These are phyloP conservation scores for Torymus aiolomorphi DNA, from an alignment of 2,888 invertebrate genomes.

Conservation along the genomic window DNA sequence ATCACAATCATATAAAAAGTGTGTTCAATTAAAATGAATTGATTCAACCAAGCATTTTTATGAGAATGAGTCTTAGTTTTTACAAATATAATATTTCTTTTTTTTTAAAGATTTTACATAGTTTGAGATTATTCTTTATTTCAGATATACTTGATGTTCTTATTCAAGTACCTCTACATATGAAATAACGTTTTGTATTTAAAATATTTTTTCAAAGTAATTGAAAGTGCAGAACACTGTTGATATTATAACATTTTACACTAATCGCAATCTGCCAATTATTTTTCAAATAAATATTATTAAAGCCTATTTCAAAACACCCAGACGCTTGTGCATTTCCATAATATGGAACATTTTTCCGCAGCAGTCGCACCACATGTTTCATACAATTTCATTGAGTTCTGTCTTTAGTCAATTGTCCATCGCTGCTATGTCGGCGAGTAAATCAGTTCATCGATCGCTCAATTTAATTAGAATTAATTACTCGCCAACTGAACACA, in stretches of 20 bases:
- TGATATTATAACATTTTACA: not conserved
- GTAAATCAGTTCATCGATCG: conserved; percentile 14
- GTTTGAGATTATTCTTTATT: too few relatives aligned
- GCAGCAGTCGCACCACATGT: conserved; percentile 1
- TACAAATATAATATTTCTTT: too few relatives aligned
- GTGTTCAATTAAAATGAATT: too few relatives aligned
- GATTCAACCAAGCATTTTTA: too few relatives aligned
- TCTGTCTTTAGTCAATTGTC: conserved; percentile 19
- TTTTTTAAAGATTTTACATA: too few relatives aligned
- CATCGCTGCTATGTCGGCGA: conserved; percentile 26
- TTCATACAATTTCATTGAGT: conserved; percentile 5
- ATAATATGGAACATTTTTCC: conserved; percentile 15
- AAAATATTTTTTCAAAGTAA: conserved; percentile 20
- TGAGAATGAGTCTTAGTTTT: too few relatives aligned
- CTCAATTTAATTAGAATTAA: not conserved
- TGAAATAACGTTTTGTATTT: not conserved
- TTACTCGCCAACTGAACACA: not conserved
- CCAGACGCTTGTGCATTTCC: conserved; percentile 35
- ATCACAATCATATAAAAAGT: too few relatives aligned
- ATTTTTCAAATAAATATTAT: conserved; percentile 17
- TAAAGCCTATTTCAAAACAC: conserved; percentile 35
- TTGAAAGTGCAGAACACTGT: not conserved
- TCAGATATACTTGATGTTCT: too few relatives aligned
- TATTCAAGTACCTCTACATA: too few relatives aligned
- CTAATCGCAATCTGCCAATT: not conserved